These are phyloP conservation scores for Ochlodes sylvanus DNA, from an alignment of 2,888 invertebrate genomes.

Conservation along the genomic window DNA sequence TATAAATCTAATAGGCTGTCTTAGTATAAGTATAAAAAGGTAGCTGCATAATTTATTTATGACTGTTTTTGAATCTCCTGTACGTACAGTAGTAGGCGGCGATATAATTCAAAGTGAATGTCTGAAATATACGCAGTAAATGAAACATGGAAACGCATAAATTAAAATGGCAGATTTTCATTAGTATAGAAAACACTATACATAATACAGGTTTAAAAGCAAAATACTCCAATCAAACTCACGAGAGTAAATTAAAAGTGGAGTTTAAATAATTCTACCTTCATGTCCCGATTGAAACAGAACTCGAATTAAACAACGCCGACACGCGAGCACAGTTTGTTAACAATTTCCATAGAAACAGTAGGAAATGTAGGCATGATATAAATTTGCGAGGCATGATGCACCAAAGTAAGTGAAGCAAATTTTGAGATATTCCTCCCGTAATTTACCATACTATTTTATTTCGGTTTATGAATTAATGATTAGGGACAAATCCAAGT, in stretches of 20 bases:
- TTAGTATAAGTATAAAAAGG: no score
- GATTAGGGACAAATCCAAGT: no score
- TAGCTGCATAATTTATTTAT: no score
- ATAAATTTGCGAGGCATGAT: constrained; percentile 10
- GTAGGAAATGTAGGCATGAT: constrained; percentile 12
- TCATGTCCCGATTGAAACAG: constrained; percentile 33
- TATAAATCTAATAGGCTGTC: no score
- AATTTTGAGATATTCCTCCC: not conserved
- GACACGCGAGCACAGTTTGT: constrained; percentile 28
- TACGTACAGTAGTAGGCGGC: no score
- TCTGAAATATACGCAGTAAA: not conserved
- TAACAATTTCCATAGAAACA: constrained; percentile 33
- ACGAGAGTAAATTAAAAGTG: constrained; percentile 29
- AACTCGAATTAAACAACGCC: constrained; percentile 32
- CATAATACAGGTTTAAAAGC: constrained; percentile 23
- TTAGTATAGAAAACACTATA: constrained; percentile 32
- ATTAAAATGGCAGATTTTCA: constrained; percentile 9
- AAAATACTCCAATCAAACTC: constrained; percentile 29
- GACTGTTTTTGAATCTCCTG: no score
- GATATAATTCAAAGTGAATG: not conserved
- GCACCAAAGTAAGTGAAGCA: not conserved
- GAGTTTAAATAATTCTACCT: constrained; percentile 32
- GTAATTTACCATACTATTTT: no score
- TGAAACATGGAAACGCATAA: constrained; percentile 24
- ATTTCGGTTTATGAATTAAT: no score